Percentiles rank a stretch among this genome's conserved stretches.
Conservation (phyloP, 2,113 vertebrate genomes). For the Pagrus major region DNA sequence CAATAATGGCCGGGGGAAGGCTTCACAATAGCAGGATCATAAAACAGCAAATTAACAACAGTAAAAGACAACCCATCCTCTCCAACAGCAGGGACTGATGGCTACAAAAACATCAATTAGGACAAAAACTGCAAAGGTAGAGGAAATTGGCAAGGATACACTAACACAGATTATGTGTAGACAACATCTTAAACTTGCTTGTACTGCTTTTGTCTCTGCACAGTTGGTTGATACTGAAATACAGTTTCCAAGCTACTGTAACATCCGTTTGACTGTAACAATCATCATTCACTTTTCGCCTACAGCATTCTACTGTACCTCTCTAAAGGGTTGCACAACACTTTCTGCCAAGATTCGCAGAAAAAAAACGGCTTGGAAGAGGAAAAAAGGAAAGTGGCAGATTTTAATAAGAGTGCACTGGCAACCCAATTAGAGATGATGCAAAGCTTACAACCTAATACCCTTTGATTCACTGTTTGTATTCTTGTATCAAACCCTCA, state of each 20-base stretch:
- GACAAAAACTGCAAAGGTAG: background rate
- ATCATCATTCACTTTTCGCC: constrained; percentile 24
- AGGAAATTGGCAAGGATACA: background rate
- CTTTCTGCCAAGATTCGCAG: constrained; percentile 44
- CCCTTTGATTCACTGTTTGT: constrained; percentile 69
- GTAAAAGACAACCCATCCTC: constrained; percentile 2
- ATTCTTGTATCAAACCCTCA: constrained; percentile 53
- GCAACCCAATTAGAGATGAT: constrained; percentile 67
- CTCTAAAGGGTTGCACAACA: constrained; percentile 42
- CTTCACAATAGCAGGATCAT: constrained; percentile 2
- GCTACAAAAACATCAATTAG: constrained; percentile 4
- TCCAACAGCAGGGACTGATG: background rate
- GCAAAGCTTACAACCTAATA: constrained; percentile 67
- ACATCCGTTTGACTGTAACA: constrained; percentile 31
- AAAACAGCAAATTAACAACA: constrained; percentile 37
- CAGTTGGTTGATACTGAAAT: constrained; percentile 24
- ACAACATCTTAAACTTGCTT: constrained; percentile 28
- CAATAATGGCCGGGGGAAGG: background rate
- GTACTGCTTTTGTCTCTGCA: constrained; percentile 26
- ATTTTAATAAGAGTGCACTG: constrained; percentile 60
- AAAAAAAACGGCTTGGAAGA: constrained; percentile 40
- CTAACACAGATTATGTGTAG: background rate
- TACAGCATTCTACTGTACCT: constrained; percentile 37
- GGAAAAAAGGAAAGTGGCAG: constrained; percentile 42
- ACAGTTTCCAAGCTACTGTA: constrained; percentile 32